A percentile compares a stretch with the other conserved stretches of the same genome.
phyloP scores from a whole-genome alignment of 2,888 invertebrate genomes.

The Sphaerophoria rueppellii region DNA sequence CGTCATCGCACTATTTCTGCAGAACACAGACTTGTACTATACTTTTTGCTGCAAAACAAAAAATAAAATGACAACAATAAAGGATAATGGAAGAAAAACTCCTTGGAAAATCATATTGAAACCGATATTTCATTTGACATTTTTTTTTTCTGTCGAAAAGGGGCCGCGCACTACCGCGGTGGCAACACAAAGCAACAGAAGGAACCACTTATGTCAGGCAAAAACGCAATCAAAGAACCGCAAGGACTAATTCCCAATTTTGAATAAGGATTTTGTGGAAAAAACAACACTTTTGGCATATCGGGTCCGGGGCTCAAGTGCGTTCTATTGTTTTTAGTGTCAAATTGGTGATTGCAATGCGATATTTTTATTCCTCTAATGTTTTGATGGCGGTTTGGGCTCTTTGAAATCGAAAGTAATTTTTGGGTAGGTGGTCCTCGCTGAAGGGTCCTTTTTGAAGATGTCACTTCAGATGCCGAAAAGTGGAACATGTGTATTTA shows the following conservation, averaged over 20 bases:
- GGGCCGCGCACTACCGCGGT: conserved; percentile 14
- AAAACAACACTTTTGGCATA: not conserved
- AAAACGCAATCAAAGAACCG: conserved; percentile 64
- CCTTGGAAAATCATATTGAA: conserved; percentile 31
- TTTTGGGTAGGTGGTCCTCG: conserved; percentile 44
- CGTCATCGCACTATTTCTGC: conserved; percentile 71
- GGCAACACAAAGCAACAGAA: conserved; percentile 48
- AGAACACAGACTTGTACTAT: conserved; percentile 44
- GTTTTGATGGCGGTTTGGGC: conserved; percentile 69
- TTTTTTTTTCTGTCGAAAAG: not conserved
- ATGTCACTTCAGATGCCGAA: not conserved
- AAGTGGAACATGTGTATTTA: conserved; percentile 27
- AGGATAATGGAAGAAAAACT: conserved; percentile 63
- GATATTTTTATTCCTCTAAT: conserved; percentile 50
- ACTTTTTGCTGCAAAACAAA: conserved; percentile 20
- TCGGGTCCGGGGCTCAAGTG: conserved; percentile 46
- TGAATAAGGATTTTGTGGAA: conserved; percentile 51
- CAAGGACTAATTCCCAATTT: conserved; percentile 62
- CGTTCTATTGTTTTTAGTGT: conserved; percentile 62
- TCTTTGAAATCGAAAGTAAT: conserved; percentile 46
- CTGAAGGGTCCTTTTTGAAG: not conserved
- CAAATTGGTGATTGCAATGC: conserved; percentile 55
- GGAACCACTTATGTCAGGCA: conserved; percentile 58
- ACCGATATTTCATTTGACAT: conserved; percentile 54
- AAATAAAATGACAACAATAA: conserved; percentile 45